phyloP scores from a whole-genome alignment of 92 coral and sea anemone genomes.

The Siderastrea radians region DNA sequence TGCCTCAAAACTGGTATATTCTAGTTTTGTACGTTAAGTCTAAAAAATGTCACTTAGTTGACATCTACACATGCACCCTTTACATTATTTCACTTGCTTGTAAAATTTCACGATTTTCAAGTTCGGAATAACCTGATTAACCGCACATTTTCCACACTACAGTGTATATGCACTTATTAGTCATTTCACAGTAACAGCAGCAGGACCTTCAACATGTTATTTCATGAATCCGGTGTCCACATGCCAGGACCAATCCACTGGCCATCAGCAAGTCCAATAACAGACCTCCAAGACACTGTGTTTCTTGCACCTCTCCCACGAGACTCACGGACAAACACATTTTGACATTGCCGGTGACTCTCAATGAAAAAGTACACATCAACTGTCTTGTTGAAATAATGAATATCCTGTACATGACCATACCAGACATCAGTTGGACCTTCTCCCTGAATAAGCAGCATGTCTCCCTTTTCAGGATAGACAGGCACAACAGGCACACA shows the following conservation, averaged over 20 bases:
- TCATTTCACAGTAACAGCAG: constrained; percentile 7
- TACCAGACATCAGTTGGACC: constrained; percentile 59
- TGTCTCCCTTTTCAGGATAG: background rate
- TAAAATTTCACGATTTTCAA: constrained; percentile 2
- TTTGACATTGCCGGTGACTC: background rate
- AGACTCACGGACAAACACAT: constrained; percentile 39
- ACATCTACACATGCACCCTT: constrained; percentile 11
- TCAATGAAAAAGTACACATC: constrained; percentile 70
- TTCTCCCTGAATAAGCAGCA: background rate
- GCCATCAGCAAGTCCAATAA: constrained; percentile 51
- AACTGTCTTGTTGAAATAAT: constrained; percentile 41
- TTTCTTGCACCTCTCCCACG: constrained; percentile 49
- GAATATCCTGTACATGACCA: constrained; percentile 65
- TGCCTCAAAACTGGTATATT: constrained; percentile 30
- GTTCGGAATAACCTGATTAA: constrained; percentile 5
- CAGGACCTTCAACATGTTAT: constrained; percentile 30
- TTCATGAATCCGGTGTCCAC: constrained; percentile 38
- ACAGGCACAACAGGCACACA: constrained; percentile 67
- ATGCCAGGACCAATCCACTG: constrained; percentile 32
- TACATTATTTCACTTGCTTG: constrained; percentile 1
- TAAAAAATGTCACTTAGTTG: constrained; percentile 2
- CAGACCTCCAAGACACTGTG: constrained; percentile 55
- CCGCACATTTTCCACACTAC: constrained; percentile 1
- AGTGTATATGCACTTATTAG: constrained; percentile 3
- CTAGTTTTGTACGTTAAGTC: constrained; percentile 6